Base-by-base conservation (phyloP, 2,113 vertebrate species). In the Pyxicephalus adspersus region DNA sequence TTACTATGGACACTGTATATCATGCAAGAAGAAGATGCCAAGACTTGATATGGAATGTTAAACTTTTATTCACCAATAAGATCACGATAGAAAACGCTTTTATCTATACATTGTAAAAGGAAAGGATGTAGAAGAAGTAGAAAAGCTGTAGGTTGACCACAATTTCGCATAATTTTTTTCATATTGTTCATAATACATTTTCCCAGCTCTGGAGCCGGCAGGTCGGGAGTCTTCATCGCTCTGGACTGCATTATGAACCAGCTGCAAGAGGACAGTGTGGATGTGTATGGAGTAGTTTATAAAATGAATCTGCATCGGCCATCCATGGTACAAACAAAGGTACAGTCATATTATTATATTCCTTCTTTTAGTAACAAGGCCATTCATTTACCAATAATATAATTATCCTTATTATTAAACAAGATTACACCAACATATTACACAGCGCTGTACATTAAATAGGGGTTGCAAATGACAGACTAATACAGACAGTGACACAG, bases 261-360 rank as follows among this genome's bases (percentile, higher is more conserved):
- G 90, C 96, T 98, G 5, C 96, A 98, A 83, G 93, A 94, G 58
- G 95, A 98, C 85, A 94, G 89, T 28, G 96, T 96, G 81, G 96
- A 99, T 0, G 90, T 99, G 29, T 98, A 91, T 0, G 95, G 95
- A 8, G 92, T 92, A 5, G 94, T 98, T 29, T 91, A 97, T 0
- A 93, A 96, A 28, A 94, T 98, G 76, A 95, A 97, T 19, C 95
- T 98, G 95, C 96, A 98, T 87, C 90, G 97, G 0, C 85, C 95
- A 0, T 88, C 98, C 1, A 99, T 99, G 97, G 96, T 99, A 84
- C 96, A 99, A 57, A 98, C 97, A 17, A 96, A 99, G 96, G 97
- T 98, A 87, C 87, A 91, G 38, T 45, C 9, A 45, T 45, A 45
- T 45, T 45, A 13, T 20, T 52, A 25, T 13, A 26, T 5, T 23